These are phyloP conservation scores for Asarcornis scutulata DNA, from an alignment of 2,113 vertebrate species.

Conservation along the genomic window DNA sequence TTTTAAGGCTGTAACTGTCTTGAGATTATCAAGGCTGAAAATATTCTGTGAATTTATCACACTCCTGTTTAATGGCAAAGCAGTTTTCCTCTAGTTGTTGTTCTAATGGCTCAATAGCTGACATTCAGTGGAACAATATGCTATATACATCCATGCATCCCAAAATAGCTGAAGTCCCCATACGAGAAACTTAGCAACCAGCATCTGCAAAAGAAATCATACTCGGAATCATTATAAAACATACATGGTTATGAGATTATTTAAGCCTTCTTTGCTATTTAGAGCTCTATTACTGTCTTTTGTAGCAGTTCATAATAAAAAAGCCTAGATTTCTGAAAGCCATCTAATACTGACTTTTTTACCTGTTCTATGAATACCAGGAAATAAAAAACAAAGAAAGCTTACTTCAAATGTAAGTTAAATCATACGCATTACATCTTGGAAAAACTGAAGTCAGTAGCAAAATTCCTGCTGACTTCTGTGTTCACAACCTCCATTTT, in stretches of 20 bases:
- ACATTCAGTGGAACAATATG: neutral
- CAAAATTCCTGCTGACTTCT: neutral
- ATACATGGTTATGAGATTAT: conserved; percentile 7
- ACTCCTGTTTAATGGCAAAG: neutral
- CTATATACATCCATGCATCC: neutral
- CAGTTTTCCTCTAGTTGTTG: neutral
- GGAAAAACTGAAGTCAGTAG: neutral
- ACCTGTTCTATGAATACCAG: neutral
- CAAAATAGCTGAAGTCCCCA: neutral
- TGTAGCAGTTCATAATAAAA: neutral
- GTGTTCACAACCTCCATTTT: neutral
- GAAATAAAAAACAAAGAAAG: neutral
- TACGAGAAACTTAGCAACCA: neutral
- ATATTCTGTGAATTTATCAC: neutral
- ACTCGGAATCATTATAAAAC: conserved; percentile 44
- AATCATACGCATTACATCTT: neutral
- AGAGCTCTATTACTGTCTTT: neutral
- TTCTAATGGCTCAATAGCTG: neutral
- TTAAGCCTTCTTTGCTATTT: conserved; percentile 5
- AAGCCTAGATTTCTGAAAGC: neutral
- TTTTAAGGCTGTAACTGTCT: neutral
- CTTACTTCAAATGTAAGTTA: neutral
- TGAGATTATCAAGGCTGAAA: conserved; percentile 10
- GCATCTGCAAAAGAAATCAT: conserved; percentile 54
- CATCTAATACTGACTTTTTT: neutral